Evolutionary conservation across 2,797 vertebrate genomes (phyloP).

Genomic region (Muscicapa striata): DNA sequence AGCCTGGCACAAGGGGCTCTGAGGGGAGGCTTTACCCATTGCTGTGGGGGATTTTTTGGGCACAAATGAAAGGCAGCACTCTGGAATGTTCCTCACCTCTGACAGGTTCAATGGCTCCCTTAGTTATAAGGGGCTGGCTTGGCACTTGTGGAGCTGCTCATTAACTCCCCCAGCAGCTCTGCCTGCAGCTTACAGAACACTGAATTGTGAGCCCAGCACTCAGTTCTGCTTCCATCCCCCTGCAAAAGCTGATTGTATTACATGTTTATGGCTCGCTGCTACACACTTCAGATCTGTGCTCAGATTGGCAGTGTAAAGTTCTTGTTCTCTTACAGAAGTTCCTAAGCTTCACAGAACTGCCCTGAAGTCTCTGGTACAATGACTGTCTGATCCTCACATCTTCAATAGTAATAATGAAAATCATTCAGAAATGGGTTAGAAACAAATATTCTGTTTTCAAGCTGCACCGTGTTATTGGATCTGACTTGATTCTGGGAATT

Average conservation of each 20-base stretch:
- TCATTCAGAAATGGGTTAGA: not conserved
- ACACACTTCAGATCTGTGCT: not conserved
- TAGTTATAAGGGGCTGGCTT: not conserved
- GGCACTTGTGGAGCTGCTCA: not conserved
- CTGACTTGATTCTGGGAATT: conserved; percentile 1
- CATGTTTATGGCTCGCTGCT: not conserved
- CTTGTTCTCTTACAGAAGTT: not conserved
- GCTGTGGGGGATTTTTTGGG: not conserved
- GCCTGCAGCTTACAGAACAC: not conserved
- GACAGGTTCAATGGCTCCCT: not conserved
- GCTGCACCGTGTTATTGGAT: not conserved
- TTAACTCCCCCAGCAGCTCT: not conserved
- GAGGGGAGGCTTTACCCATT: not conserved
- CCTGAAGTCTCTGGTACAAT: not conserved
- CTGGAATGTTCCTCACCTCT: not conserved
- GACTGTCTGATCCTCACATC: not conserved
- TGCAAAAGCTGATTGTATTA: not conserved
- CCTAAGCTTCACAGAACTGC: not conserved
- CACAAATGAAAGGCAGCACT: not conserved
- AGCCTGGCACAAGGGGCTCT: not conserved
- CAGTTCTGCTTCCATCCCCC: not conserved
- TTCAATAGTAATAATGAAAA: not conserved
- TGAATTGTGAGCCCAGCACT: not conserved
- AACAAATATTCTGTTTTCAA: not conserved
- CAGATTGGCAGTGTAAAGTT: not conserved